Evolutionary conservation across 2,113 vertebrate genomes (phyloP).

Genomic region (Thermophis baileyi): DNA sequence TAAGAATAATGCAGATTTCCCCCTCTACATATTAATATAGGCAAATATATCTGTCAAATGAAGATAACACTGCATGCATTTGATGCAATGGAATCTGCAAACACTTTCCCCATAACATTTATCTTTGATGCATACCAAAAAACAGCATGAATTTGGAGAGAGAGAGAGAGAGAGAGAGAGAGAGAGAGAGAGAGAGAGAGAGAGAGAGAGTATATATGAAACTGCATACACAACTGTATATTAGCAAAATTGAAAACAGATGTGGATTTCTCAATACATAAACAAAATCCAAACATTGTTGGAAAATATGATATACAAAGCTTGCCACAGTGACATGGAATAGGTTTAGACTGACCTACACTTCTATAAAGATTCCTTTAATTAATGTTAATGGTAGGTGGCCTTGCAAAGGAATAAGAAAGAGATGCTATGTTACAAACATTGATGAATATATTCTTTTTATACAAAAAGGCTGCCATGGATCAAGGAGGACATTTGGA

Average conservation of each 20-base stretch:
- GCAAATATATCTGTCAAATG: background rate
- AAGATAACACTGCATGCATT: background rate
- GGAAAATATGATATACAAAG: background rate
- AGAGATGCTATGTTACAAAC: background rate
- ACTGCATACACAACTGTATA: background rate
- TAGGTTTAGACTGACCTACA: background rate
- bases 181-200: too few relatives aligned
- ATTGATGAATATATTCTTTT: background rate
- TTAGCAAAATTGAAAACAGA: background rate
- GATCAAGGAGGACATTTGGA: background rate
- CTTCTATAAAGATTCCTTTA: background rate
- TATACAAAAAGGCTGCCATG: background rate
- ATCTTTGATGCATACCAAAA: background rate
- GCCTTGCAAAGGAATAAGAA: background rate
- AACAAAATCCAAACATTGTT: background rate
- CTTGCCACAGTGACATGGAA: background rate
- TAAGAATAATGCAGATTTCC: background rate
- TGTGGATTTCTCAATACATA: background rate
- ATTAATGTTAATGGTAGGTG: background rate
- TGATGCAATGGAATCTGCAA: background rate
- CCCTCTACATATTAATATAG: background rate
- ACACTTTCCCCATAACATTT: background rate
- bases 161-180: too few relatives aligned
- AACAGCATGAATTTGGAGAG: background rate
- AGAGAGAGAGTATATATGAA: too few relatives aligned